Percentiles rank a stretch among this genome's conserved stretches.
These are phyloP conservation scores for Papilio machaon DNA, from an alignment of 1,140 invertebrate genomes.

Conservation along the genomic window DNA sequence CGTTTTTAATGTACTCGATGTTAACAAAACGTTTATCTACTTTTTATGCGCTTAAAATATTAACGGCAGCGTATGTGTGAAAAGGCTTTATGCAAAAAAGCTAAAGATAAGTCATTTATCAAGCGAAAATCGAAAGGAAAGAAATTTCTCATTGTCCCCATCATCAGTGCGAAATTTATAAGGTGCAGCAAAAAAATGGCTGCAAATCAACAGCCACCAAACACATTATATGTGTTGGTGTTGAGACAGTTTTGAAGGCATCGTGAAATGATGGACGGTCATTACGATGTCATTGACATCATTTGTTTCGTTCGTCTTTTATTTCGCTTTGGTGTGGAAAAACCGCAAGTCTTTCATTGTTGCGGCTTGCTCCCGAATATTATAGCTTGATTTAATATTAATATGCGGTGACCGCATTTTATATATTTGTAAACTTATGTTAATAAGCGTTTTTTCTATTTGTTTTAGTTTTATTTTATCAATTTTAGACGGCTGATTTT, in stretches of 20 bases:
- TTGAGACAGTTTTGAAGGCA: constrained; percentile 70
- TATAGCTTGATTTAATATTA: constrained; percentile 44
- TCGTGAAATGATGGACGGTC: constrained; percentile 67
- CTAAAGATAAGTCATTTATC: constrained; percentile 31
- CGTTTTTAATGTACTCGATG: background rate
- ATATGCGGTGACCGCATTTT: constrained; percentile 42
- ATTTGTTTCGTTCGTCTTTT: constrained; percentile 67
- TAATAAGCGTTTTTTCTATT: background rate
- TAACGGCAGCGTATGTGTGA: constrained; percentile 27
- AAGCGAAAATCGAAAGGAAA: constrained; percentile 50
- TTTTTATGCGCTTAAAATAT: constrained; percentile 4
- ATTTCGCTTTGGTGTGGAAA: constrained; percentile 51
- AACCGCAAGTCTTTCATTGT: constrained; percentile 57
- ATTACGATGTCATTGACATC: constrained; percentile 76
- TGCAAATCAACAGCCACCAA: constrained; percentile 56
- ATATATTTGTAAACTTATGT: constrained; percentile 10
- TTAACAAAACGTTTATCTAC: constrained; percentile 1
- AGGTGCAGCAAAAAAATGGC: constrained; percentile 62
- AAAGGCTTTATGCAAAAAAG: constrained; percentile 31
- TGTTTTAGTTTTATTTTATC: background rate
- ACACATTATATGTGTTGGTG: constrained; percentile 45
- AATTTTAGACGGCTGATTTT: background rate
- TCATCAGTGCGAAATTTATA: constrained; percentile 68
- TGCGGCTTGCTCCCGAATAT: constrained; percentile 55
- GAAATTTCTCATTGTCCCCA: constrained; percentile 61